Conservation (phyloP, 2,113 vertebrate species). For the Hippocampus zosterae region DNA sequence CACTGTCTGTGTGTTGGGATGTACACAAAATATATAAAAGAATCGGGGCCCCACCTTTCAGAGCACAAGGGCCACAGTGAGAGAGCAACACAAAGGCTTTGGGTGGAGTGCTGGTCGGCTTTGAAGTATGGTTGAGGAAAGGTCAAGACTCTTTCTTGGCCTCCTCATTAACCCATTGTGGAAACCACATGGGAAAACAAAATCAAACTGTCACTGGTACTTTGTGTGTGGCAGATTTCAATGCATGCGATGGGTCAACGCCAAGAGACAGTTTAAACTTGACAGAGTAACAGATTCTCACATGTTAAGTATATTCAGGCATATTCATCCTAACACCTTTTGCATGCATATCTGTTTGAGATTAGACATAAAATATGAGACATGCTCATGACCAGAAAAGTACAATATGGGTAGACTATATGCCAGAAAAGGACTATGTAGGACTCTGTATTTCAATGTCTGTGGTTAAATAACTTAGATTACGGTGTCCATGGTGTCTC, state of each 20-base stretch:
- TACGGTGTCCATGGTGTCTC: no score
- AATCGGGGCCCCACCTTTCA: constrained; percentile 34
- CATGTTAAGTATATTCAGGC: neutral
- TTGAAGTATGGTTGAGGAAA: constrained; percentile 59
- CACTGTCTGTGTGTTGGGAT: constrained; percentile 17
- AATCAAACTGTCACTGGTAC: constrained; percentile 49
- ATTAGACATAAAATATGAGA: no score
- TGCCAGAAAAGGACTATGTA: no score
- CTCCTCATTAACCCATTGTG: constrained; percentile 55
- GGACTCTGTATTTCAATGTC: no score
- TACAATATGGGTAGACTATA: no score
- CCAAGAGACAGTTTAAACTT: constrained; percentile 37
- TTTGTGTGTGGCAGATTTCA: constrained; percentile 55
- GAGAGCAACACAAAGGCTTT: constrained; percentile 50
- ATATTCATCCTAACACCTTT: no score
- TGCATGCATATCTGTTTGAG: no score
- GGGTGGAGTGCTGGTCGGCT: constrained; percentile 49
- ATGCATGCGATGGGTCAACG: constrained; percentile 36
- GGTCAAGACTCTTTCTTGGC: constrained; percentile 48
- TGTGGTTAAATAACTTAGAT: no score
- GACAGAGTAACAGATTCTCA: constrained; percentile 21
- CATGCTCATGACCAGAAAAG: no score
- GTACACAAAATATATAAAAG: constrained; percentile 41
- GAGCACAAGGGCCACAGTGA: constrained; percentile 52
- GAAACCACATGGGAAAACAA: constrained; percentile 60